These are phyloP conservation scores for Pocillopora verrucosa DNA, from an alignment of 64 coral and sea anemone species.

Conservation along the genomic window DNA sequence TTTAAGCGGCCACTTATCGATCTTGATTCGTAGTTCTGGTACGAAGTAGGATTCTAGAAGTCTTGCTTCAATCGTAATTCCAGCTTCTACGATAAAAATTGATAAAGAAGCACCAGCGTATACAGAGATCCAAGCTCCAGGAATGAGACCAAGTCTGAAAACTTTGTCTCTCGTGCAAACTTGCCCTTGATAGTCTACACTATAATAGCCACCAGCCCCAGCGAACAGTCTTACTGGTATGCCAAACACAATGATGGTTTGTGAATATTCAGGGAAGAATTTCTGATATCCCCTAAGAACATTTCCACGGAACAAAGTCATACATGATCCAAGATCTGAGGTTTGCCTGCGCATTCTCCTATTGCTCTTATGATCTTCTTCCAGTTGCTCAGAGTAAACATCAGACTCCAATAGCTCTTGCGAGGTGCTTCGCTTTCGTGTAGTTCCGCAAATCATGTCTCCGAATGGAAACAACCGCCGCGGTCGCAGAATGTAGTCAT, in stretches of 20 bases:
- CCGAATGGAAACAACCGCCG: slow-evolving; percentile 85
- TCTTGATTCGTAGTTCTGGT: slow-evolving; percentile 81
- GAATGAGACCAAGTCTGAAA: slow-evolving; percentile 79
- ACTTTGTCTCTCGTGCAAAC: slow-evolving; percentile 83
- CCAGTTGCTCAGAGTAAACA: slow-evolving; percentile 82
- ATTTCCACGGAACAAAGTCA: slow-evolving; percentile 66
- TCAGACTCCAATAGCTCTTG: slow-evolving; percentile 77
- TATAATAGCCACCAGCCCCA: slow-evolving; percentile 86
- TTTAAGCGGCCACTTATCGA: slow-evolving; percentile 86
- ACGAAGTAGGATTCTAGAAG: slow-evolving; percentile 87
- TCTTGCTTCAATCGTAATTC: slow-evolving; percentile 91
- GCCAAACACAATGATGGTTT: slow-evolving; percentile 75
- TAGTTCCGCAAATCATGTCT: slow-evolving; percentile 59
- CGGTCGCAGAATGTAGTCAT: slow-evolving; percentile 61
- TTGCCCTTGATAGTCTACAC: slow-evolving; percentile 78
- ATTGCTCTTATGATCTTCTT: slow-evolving; percentile 48
- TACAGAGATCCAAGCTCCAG: slow-evolving; percentile 88
- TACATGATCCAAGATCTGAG: slow-evolving; percentile 59
- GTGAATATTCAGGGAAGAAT: slow-evolving; percentile 74
- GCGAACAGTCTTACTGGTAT: slow-evolving; percentile 79
- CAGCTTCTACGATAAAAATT: slow-evolving; percentile 75
- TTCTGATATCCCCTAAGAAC: slow-evolving; percentile 60
- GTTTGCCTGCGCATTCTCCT: slow-evolving; percentile 21
- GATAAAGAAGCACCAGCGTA: slow-evolving; percentile 76
- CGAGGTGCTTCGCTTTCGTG: slow-evolving; percentile 69